These are phyloP conservation scores for Aethina tumida DNA, from an alignment of 1,140 invertebrate genomes.

Conservation along the genomic window DNA sequence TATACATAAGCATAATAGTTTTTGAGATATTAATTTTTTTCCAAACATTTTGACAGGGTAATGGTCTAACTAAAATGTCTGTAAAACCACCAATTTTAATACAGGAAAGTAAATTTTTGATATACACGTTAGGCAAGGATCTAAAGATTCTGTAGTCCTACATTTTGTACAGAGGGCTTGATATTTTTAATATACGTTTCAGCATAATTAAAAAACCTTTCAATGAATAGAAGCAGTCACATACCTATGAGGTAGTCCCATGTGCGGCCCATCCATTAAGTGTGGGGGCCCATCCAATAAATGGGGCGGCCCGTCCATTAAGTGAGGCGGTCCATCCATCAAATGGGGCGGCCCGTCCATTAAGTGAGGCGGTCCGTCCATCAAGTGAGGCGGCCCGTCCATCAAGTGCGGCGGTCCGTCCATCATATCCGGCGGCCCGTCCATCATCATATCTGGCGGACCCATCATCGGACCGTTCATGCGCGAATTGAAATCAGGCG, in stretches of 20 bases:
- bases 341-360: constrained; percentile 11
- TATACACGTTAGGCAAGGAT: too few species aligned
- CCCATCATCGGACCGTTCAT: constrained; percentile 8
- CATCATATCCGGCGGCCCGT: constrained; percentile 9
- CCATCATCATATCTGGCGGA: constrained; percentile 9
- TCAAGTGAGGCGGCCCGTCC: constrained; percentile 5
- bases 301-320: constrained; percentile 8
- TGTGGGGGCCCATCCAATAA: constrained; percentile 2
- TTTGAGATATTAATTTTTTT: too few species aligned
- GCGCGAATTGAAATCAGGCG: constrained; percentile 6
- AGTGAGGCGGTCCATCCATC: constrained; percentile 2
- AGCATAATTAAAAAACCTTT: too few species aligned
- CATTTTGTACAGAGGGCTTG: too few species aligned
- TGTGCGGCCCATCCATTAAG: not conserved
- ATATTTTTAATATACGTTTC: too few species aligned
- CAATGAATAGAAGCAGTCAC: not conserved
- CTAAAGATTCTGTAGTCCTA: too few species aligned
- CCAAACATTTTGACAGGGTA: too few species aligned
- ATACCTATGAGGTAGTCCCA: not conserved
- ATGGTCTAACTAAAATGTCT: too few species aligned
- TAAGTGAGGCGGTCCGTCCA: constrained; percentile 1
- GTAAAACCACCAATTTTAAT: too few species aligned
- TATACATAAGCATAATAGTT: too few species aligned
- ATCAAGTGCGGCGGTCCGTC: constrained; percentile 9
- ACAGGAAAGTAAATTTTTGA: too few species aligned